Evolutionary conservation across 1,140 invertebrate genomes (phyloP).

Genomic region (Caerostris darwini): DNA sequence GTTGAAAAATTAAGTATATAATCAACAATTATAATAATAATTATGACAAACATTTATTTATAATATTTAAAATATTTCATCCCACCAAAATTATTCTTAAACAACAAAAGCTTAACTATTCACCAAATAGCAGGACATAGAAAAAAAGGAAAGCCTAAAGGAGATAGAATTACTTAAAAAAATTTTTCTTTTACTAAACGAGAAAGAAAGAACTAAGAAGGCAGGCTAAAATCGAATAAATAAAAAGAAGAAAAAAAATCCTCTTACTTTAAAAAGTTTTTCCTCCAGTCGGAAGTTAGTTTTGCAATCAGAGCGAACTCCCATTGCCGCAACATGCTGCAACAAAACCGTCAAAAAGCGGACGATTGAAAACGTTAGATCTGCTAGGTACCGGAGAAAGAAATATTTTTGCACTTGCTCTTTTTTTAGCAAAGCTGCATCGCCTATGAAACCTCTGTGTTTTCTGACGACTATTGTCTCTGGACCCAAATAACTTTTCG

Average conservation of each 20-base stretch:
- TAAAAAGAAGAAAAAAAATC: too few relatives aligned
- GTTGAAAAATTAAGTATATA: too few relatives aligned
- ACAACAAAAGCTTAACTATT: too few relatives aligned
- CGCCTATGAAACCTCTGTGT: background rate
- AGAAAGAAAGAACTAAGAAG: too few relatives aligned
- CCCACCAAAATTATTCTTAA: too few relatives aligned
- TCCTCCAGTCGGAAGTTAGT: constrained; percentile 3
- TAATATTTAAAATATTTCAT: too few relatives aligned
- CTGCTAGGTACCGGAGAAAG: background rate
- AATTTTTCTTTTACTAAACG: too few relatives aligned
- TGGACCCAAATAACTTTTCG: constrained; percentile 65
- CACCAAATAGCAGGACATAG: too few relatives aligned
- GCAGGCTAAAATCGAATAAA: background rate
- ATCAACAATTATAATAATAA: too few relatives aligned
- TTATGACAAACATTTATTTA: too few relatives aligned
- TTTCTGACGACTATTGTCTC: constrained; percentile 64
- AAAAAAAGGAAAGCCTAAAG: too few relatives aligned
- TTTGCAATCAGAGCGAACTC: constrained; percentile 18
- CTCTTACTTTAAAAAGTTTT: constrained; percentile 39
- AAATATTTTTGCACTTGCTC: constrained; percentile 29
- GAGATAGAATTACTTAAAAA: too few relatives aligned
- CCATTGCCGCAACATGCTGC: constrained; percentile 44
- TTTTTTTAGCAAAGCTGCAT: background rate
- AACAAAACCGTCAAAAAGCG: constrained; percentile 39
- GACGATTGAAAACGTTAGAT: constrained; percentile 47